Conservation (phyloP, 2,888 invertebrate genomes). For the Phengaris alcon region DNA sequence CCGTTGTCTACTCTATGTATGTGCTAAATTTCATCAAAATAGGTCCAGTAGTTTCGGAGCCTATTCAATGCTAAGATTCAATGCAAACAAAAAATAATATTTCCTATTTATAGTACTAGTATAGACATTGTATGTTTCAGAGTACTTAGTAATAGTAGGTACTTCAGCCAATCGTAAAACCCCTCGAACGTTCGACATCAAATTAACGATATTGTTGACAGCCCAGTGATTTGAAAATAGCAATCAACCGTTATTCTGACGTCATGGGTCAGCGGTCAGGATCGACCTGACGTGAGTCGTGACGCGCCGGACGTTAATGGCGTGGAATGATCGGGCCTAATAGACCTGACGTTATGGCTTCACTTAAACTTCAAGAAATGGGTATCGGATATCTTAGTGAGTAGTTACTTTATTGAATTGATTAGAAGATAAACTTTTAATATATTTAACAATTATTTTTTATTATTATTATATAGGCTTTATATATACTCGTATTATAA, state of each 20-base stretch:
- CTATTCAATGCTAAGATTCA: too few relatives aligned
- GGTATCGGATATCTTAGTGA: neutral
- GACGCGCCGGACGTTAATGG: slow-evolving; percentile 10
- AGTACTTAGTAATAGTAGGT: neutral
- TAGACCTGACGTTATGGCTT: neutral
- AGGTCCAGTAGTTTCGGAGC: too few relatives aligned
- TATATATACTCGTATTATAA: too few relatives aligned
- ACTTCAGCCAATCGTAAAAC: slow-evolving; percentile 15
- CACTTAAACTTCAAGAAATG: neutral
- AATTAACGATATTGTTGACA: slow-evolving; percentile 17
- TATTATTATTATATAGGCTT: too few relatives aligned
- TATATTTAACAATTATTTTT: too few relatives aligned
- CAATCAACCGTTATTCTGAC: slow-evolving; percentile 5
- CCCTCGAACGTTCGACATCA: neutral
- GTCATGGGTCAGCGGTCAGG: slow-evolving; percentile 6
- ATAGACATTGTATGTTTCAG: neutral
- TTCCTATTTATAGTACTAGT: neutral
- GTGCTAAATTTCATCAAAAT: too few relatives aligned
- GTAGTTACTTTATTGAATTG: neutral
- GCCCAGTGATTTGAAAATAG: slow-evolving; percentile 16
- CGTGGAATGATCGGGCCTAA: slow-evolving; percentile 24
- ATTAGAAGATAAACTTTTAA: neutral
- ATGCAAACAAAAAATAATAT: too few relatives aligned
- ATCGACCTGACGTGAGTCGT: neutral
- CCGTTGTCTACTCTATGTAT: too few relatives aligned